Conservation (phyloP, 2,113 vertebrate species). For the Rattus rattus region DNA sequence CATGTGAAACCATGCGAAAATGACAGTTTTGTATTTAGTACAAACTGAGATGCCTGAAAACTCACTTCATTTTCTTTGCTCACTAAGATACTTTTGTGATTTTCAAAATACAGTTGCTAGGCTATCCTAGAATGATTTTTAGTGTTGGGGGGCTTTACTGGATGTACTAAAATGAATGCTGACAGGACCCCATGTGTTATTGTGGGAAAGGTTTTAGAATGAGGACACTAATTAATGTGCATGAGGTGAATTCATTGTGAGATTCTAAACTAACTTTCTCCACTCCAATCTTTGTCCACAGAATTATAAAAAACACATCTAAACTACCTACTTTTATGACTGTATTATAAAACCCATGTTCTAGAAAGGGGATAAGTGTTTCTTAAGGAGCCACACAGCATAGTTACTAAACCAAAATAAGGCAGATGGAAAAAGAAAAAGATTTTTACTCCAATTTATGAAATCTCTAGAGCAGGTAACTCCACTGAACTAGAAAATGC, state of each 20-base stretch:
- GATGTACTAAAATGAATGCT: not conserved
- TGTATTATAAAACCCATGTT: not conserved
- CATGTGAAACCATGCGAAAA: not conserved
- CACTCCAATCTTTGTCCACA: not conserved
- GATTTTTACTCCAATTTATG: not conserved
- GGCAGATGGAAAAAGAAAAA: not conserved
- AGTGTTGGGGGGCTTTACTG: not conserved
- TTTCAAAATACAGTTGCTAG: slow-evolving; percentile 18
- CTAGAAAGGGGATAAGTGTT: not conserved
- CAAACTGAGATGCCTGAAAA: not conserved
- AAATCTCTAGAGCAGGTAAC: slow-evolving; percentile 2
- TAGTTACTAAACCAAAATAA: not conserved
- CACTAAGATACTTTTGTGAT: not conserved
- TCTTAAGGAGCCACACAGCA: not conserved
- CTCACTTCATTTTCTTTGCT: slow-evolving; percentile 16
- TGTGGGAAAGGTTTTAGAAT: not conserved
- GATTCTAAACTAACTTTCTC: not conserved
- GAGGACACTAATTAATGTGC: not conserved
- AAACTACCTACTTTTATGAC: not conserved
- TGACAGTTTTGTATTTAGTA: not conserved
- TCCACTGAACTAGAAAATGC: not conserved
- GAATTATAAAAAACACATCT: not conserved
- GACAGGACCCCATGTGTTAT: not conserved
- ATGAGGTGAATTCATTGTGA: not conserved
- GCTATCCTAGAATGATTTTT: not conserved